Evolutionary conservation across 2,888 invertebrate genomes (phyloP), one percentile per base, ranked within the genome.

Genomic region (Erannis defoliaria): DNA sequence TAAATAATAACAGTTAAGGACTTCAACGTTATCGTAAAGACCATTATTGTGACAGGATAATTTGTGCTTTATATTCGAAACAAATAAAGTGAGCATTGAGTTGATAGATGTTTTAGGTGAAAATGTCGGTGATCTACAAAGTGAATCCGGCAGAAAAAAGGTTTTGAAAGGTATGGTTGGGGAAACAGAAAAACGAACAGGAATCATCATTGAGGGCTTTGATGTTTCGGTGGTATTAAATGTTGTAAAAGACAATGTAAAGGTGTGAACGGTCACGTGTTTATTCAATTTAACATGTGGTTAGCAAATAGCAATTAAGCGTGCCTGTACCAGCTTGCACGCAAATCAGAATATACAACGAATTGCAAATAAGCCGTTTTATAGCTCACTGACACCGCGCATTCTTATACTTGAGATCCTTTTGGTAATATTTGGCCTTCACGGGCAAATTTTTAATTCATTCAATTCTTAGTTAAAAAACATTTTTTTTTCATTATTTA

Each of bases 51-150:
- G 56, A 57, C 58, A 68, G 67, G 62, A 63, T 68, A 78, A 76
- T 74, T 71, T 79, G 69, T 66, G 68, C 76, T 78, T 66, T 82
- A 78, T 62, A 66, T 62, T 55, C 40, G 43, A 64, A 66, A 71
- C 62, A 71, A 62, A 80, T 78, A 82, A 76, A 81, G 78, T 68
- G 56, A 63, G 70, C 71, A 78, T 68, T 82, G 68, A 67, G 62
- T 73, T 71, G 75, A 68, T 67, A 67, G 57, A 68, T 64, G 26
- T 45, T 70, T 67, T 40, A 65, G 67, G 69, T 64, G 64, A 73
- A 70, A 69, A 70, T 74, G 81, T 80, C 84, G 86, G 84, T 76
- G 71, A 74, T 70, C 73, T 69, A 79, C 78, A 84, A 82, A 83
- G 82, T 76, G 71, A 69, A 65, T 59, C 62, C 16, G 55, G 57